These are phyloP conservation scores for Syrphus vitripennis DNA, from an alignment of 2,888 invertebrate species.

Conservation along the genomic window DNA sequence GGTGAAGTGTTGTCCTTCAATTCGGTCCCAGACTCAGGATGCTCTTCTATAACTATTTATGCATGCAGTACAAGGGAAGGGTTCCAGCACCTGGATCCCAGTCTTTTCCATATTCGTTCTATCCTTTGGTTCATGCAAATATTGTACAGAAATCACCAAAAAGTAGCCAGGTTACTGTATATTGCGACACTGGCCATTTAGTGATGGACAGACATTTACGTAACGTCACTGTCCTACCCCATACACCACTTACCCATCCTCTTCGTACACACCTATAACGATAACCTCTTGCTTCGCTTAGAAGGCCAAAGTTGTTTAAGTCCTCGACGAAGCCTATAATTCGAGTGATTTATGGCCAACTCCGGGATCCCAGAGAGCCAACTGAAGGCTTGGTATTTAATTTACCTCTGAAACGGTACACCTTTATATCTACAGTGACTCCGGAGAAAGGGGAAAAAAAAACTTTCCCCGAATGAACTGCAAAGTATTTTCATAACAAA, in stretches of 20 bases:
- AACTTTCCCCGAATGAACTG: constrained; percentile 45
- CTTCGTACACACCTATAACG: background rate
- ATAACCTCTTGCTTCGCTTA: constrained; percentile 19
- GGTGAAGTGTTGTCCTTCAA: constrained; percentile 32
- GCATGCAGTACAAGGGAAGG: constrained; percentile 35
- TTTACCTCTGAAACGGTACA: constrained; percentile 29
- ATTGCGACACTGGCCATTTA: constrained; percentile 56
- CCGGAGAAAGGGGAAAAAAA: background rate
- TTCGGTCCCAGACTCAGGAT: constrained; percentile 11
- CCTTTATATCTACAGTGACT: background rate
- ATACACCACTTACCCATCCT: too few species aligned
- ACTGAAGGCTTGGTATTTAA: constrained; percentile 36
- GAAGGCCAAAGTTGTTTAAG: constrained; percentile 52
- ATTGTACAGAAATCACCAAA: constrained; percentile 57
- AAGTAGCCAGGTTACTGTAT: constrained; percentile 26
- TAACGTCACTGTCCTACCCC: background rate
- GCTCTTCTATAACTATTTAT: constrained; percentile 34
- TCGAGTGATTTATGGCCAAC: constrained; percentile 67
- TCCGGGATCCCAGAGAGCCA: background rate
- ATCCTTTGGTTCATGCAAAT: constrained; percentile 51
- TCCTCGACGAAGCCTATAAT: constrained; percentile 70
- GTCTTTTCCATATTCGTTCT: background rate
- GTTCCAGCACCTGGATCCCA: constrained; percentile 15
- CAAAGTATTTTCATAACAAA: constrained; percentile 55
- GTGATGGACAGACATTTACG: constrained; percentile 60